Conservation (phyloP, 2,797 vertebrate genomes). For the Acanthiza pusilla region DNA sequence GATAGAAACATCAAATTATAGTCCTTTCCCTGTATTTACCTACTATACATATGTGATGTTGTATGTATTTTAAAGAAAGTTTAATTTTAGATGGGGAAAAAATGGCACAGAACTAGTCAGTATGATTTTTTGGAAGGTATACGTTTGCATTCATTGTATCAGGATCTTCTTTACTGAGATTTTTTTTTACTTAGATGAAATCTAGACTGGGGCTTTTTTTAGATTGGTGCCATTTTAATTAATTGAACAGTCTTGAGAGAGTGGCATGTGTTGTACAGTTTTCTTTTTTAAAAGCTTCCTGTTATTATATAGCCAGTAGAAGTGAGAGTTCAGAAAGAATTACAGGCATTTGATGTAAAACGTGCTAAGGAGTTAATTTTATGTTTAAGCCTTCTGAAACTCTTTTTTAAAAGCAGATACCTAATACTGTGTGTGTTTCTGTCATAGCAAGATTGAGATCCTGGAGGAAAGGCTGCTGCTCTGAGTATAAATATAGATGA, state of each 20-base stretch:
- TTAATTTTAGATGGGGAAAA: neutral
- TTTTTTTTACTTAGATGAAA: neutral
- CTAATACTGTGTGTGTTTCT: neutral
- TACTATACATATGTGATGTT: neutral
- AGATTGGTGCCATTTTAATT: neutral
- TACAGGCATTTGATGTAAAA: neutral
- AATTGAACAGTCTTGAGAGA: neutral
- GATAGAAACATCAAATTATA: neutral
- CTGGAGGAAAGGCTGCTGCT: neutral
- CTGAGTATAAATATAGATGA: neutral
- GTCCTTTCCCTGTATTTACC: neutral
- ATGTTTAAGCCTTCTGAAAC: neutral
- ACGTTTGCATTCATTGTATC: neutral
- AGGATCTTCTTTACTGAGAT: neutral
- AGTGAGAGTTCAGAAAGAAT: neutral
- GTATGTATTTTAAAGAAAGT: neutral
- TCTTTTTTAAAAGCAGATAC: neutral
- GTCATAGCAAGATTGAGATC: neutral
- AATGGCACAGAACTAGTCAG: neutral
- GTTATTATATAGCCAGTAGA: neutral
- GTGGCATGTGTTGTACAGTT: accelerated
- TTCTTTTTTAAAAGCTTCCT: neutral
- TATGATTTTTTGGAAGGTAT: neutral
- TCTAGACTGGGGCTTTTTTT: neutral
- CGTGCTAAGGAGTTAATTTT: neutral